Evolutionary conservation across 1,140 invertebrate genomes (phyloP).

Genomic region (Pseudomyrmex pallidus): DNA sequence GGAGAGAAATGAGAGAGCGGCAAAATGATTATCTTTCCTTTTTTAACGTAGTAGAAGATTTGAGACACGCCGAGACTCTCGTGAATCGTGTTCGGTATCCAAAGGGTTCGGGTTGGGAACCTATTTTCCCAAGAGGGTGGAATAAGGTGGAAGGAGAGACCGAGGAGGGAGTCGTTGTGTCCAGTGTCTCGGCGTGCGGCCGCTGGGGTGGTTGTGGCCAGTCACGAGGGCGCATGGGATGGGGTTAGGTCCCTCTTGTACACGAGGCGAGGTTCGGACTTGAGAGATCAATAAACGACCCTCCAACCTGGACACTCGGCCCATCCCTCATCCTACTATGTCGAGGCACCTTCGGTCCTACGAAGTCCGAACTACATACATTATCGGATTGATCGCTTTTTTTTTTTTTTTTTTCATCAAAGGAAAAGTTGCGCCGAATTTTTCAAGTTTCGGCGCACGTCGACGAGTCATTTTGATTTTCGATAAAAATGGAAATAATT

Average conservation of each 20-base stretch:
- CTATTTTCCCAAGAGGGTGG: slow-evolving; percentile 80
- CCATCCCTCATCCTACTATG: slow-evolving; percentile 76
- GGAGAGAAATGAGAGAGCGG: neutral
- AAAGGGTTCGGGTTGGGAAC: slow-evolving; percentile 79
- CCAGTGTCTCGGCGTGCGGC: slow-evolving; percentile 83
- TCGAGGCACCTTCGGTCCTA: slow-evolving; percentile 74
- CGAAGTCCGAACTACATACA: slow-evolving; percentile 59
- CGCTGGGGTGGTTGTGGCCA: slow-evolving; percentile 83
- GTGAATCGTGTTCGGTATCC: slow-evolving; percentile 37
- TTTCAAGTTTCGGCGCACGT: too few relatives aligned
- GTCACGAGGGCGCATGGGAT: slow-evolving; percentile 82
- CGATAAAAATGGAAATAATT: too few relatives aligned
- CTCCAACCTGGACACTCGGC: slow-evolving; percentile 84
- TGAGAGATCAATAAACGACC: slow-evolving; percentile 86
- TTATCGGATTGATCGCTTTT: slow-evolving; percentile 51
- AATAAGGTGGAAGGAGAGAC: slow-evolving; percentile 73
- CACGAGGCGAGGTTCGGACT: slow-evolving; percentile 83
- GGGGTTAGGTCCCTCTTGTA: slow-evolving; percentile 84
- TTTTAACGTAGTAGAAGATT: slow-evolving; percentile 32
- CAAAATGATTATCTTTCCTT: slow-evolving; percentile 27
- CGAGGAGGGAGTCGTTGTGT: slow-evolving; percentile 81
- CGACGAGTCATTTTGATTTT: too few relatives aligned
- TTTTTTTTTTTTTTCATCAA: slow-evolving; percentile 33
- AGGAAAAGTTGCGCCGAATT: neutral
- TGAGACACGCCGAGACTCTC: slow-evolving; percentile 24